Base-by-base conservation (phyloP, 2,113 vertebrate species). In the Vombatus ursinus region DNA sequence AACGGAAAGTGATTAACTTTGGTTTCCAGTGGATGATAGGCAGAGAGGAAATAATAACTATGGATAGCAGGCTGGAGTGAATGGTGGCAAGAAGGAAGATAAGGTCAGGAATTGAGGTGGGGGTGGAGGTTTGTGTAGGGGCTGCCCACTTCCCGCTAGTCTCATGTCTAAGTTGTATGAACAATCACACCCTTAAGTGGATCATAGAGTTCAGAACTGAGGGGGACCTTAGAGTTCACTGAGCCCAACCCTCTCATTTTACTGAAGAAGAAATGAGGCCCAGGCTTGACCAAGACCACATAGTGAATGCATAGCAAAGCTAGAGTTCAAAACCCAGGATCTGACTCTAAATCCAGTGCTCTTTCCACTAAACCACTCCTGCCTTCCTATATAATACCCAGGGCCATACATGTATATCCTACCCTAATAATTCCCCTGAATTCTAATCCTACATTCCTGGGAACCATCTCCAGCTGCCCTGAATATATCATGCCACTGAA, bases 1-100 rank as follows among this genome's bases (percentile, higher is more conserved):
- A 89, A 53, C 28, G 26, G 91, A 91, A 93, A 77, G 93, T 61
- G 89, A 96, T 95, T 91, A 51, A 23, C 8, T 92, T 89, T 94
- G 91, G 54, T 92, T 93, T 92, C 96, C 37, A 90, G 23, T 92
- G n/a, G 57, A 52, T 3, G 90, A 52, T 49, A 50, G 90, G n/a
- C 31, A 84, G 91, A 50, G 51, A 26, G 50, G 44, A 91, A 61
- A 6, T 1, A 0, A 68, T 90, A 90, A 52, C 19, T 51, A 12
- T 61, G 84, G 24, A 9, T 11, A 3, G 14, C 44, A 25, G 91
- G 51, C 31, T 51, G 68, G 84, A 22, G 0, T 52, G 2, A 37
- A 3, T 50, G 51, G 11, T 7, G 2, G 50, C 51, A 61, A 31
- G 11, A 16, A 31, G 16, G 37, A 25, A n/a, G 37, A 8, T 1